Evolutionary conservation across 2,797 vertebrate genomes (phyloP).

Genomic region (Serranus cabrilla): DNA sequence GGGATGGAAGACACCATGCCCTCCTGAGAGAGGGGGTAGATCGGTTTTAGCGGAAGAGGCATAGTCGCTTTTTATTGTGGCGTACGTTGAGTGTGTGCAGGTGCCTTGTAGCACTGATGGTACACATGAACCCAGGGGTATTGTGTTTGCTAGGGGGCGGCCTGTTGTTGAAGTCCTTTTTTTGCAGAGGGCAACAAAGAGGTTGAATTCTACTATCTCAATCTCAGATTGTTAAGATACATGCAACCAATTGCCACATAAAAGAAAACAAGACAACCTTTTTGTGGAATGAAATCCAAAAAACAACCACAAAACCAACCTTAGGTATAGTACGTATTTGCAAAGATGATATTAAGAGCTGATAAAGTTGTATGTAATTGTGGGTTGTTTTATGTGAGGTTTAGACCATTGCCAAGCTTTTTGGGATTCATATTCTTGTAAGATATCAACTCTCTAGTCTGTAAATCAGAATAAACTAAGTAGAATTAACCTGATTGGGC

Average conservation of each 20-base stretch:
- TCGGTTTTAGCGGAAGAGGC: constrained; percentile 70
- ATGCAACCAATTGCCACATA: not conserved
- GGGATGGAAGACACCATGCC: constrained; percentile 71
- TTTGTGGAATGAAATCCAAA: not conserved
- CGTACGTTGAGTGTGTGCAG: constrained; percentile 20
- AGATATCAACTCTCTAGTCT: not conserved
- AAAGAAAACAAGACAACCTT: not conserved
- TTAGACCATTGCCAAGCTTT: not conserved
- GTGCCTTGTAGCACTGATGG: constrained; percentile 45
- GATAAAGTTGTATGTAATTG: not conserved
- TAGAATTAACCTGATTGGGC: no score
- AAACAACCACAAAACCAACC: not conserved
- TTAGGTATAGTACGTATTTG: not conserved
- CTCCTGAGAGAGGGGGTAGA: constrained; percentile 78
- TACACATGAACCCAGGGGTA: constrained; percentile 46
- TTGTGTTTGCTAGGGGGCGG: constrained; percentile 41
- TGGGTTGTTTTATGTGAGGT: not conserved
- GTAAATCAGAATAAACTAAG: not conserved
- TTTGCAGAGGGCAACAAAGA: constrained; percentile 34
- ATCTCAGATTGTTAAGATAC: constrained; percentile 7
- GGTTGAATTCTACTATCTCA: constrained; percentile 5
- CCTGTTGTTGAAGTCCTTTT: constrained; percentile 35
- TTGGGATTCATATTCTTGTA: not conserved
- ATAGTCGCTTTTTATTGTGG: constrained; percentile 62
- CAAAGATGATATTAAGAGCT: not conserved